Conservation (phyloP, 2,888 invertebrate genomes). For the Lithophane semibrunnea region DNA sequence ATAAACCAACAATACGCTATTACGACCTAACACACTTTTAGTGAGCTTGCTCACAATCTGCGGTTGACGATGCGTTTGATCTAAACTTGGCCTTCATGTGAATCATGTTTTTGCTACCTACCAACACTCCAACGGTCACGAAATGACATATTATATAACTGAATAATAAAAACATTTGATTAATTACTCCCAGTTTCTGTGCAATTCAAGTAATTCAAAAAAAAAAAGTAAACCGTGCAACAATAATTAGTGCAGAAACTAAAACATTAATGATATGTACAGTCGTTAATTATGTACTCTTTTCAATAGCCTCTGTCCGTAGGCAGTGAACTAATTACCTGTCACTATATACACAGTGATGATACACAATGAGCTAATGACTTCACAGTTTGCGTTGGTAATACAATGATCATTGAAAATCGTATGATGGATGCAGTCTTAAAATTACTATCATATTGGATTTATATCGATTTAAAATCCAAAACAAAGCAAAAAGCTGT, state of each 20-base stretch:
- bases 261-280: slow-evolving; percentile 10
- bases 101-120: too few relatives aligned
- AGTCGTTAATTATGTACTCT: slow-evolving; percentile 31
- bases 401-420: slow-evolving; percentile 6
- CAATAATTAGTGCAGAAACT: not conserved
- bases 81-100: too few relatives aligned
- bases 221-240: not conserved
- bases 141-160: not conserved
- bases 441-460: not conserved
- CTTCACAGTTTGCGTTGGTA: not conserved
- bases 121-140: not conserved
- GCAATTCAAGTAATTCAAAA: not conserved
- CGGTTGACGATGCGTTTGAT: not conserved
- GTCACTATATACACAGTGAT: slow-evolving; percentile 15
- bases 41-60: not conserved
- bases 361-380: slow-evolving; percentile 19
- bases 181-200: not conserved
- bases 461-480: not conserved
- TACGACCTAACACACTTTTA: not conserved
- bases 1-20: not conserved
- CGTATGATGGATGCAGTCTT: not conserved
- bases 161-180: slow-evolving; percentile 4
- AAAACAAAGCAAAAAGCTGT: not conserved
- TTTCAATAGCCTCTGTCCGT: slow-evolving; percentile 22
- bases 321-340: slow-evolving; percentile 40